These are phyloP conservation scores for Dryococelus australis DNA, from an alignment of 2,888 invertebrate species.

Conservation along the genomic window DNA sequence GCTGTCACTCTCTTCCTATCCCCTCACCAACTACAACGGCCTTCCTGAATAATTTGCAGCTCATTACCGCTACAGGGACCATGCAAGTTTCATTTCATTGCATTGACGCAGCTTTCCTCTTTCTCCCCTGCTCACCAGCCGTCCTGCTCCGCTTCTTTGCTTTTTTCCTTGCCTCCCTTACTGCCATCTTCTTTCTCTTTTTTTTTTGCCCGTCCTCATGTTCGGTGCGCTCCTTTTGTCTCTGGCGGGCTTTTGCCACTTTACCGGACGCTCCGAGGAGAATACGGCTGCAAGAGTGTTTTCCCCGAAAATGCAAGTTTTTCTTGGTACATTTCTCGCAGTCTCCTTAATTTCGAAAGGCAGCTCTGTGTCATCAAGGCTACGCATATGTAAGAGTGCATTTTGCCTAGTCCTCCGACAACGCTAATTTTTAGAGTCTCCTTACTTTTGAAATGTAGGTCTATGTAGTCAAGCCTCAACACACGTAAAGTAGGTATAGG, in stretches of 20 bases:
- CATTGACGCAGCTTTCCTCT: conserved; percentile 33
- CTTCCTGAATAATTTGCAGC: conserved; percentile 41
- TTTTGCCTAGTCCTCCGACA: too few relatives aligned
- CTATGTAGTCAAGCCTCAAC: too few relatives aligned
- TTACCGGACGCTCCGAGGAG: conserved; percentile 17
- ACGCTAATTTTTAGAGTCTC: too few relatives aligned
- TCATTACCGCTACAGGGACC: conserved; percentile 37
- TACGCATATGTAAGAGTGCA: too few relatives aligned
- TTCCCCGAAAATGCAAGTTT: too few relatives aligned
- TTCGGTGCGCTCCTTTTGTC: background rate
- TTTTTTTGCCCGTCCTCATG: background rate
- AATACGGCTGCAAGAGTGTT: conserved; percentile 4
- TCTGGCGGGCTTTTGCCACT: background rate
- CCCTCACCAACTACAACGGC: background rate
- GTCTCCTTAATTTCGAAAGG: too few relatives aligned
- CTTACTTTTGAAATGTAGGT: too few relatives aligned
- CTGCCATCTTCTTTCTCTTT: background rate
- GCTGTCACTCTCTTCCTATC: background rate
- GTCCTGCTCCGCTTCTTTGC: background rate
- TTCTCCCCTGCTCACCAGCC: background rate
- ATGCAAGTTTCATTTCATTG: conserved; percentile 41
- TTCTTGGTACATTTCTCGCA: too few relatives aligned
- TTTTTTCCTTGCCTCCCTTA: background rate
- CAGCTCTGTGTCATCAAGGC: too few relatives aligned
- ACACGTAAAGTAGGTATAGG: too few relatives aligned